These are phyloP conservation scores for Chaenocephalus aceratus DNA, from an alignment of 2,113 vertebrate genomes.

Conservation along the genomic window DNA sequence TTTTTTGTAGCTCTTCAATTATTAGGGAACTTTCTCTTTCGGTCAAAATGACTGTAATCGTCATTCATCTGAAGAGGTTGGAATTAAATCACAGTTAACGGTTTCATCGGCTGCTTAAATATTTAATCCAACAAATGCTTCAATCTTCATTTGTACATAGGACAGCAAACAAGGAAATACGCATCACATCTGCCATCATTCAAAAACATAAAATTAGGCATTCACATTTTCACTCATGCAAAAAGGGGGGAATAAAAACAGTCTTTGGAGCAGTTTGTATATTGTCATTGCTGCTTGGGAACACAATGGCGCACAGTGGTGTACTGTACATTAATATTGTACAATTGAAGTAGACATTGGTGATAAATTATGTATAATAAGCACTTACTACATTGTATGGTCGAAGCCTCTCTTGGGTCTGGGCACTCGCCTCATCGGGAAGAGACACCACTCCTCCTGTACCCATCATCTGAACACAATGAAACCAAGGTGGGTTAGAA, in stretches of 20 bases:
- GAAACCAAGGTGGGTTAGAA: constrained; percentile 7
- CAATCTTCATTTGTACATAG: constrained; percentile 21
- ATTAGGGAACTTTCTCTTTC: constrained; percentile 69
- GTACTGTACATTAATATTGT: constrained; percentile 78
- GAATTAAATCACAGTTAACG: constrained; percentile 50
- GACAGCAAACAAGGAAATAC: constrained; percentile 27
- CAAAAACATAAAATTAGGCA: constrained; percentile 51
- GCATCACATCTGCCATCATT: constrained; percentile 18
- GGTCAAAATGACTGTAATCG: constrained; percentile 69
- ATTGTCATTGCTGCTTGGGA: constrained; percentile 72
- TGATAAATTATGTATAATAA: constrained; percentile 78
- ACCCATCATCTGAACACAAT: constrained; percentile 81
- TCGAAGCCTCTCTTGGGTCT: constrained; percentile 76
- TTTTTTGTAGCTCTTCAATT: constrained; percentile 52
- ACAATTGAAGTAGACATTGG: constrained; percentile 77
- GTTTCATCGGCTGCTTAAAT: constrained; percentile 40
- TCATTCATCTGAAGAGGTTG: constrained; percentile 70
- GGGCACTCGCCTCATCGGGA: constrained; percentile 77
- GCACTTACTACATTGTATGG: constrained; percentile 81
- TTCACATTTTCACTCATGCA: constrained; percentile 62
- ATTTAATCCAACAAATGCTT: constrained; percentile 48
- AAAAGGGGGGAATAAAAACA: constrained; percentile 68
- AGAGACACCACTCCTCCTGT: constrained; percentile 78
- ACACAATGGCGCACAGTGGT: constrained; percentile 57
- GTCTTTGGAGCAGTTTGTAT: constrained; percentile 72